These are phyloP conservation scores for Myoxocephalus aenaeus DNA, from an alignment of 2,797 vertebrate species.

Conservation along the genomic window DNA sequence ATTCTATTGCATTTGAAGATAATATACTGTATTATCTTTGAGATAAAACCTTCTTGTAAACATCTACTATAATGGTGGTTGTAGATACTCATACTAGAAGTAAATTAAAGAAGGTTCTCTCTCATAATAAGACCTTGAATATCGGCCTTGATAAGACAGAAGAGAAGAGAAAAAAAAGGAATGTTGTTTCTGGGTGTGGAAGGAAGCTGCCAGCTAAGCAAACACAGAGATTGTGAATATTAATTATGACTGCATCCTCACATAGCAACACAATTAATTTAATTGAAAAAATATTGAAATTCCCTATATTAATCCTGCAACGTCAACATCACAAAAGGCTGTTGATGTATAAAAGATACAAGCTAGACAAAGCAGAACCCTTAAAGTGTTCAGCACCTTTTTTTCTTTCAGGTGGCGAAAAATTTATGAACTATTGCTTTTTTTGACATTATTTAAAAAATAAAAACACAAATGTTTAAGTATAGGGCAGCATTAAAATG, in stretches of 20 bases:
- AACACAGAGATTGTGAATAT: conserved; percentile 53
- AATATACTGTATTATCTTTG: conserved; percentile 27
- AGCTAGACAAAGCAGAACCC: not conserved
- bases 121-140: conserved; percentile 57
- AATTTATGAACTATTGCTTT: not conserved
- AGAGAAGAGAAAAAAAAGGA: conserved; percentile 1
- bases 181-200: conserved; percentile 40
- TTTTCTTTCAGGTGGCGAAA: conserved; percentile 10
- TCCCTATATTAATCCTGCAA: conserved; percentile 42
- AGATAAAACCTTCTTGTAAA: conserved; percentile 26
- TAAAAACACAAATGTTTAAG: too few species aligned
- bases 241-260: conserved; percentile 42
- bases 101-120: conserved; percentile 15
- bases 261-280: conserved; percentile 48
- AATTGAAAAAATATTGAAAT: conserved; percentile 53
- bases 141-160: conserved; percentile 45
- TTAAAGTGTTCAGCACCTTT: conserved; percentile 12
- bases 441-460: too few species aligned
- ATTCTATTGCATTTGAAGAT: conserved; percentile 43
- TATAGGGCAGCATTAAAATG: not conserved
- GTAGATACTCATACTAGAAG: conserved; percentile 5
- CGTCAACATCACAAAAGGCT: conserved; percentile 52
- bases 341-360: conserved; percentile 32
- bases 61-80: conserved; percentile 22
- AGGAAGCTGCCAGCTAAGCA: conserved; percentile 55